Evolutionary conservation across 2,888 invertebrate species (phyloP).

Genomic region (Sphaerophoria rueppellii): DNA sequence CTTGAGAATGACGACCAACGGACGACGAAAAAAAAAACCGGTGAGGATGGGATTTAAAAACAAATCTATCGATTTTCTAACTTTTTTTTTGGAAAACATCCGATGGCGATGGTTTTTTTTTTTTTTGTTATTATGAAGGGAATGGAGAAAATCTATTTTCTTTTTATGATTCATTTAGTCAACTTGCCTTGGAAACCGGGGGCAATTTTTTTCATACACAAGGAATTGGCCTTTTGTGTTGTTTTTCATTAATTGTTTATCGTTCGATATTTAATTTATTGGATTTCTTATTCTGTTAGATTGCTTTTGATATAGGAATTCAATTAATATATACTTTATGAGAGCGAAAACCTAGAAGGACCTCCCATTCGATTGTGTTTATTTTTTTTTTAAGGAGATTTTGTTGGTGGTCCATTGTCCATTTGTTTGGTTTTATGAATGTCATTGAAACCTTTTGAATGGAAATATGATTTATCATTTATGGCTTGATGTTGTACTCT

Average conservation of each 20-base stretch:
- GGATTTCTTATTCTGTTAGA: not conserved
- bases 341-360: slow-evolving; percentile 15
- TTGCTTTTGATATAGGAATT: not conserved
- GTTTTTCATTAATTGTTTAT: not conserved
- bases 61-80: slow-evolving; percentile 16
- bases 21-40: not conserved
- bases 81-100: not conserved
- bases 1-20: not conserved
- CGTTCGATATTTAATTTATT: slow-evolving; percentile 23
- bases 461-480: slow-evolving; percentile 24
- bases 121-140: not conserved
- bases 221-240: slow-evolving; percentile 16
- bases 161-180: slow-evolving; percentile 22
- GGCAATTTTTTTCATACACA: not conserved
- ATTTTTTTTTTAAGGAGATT: not conserved
- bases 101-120: not conserved
- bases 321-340: slow-evolving; percentile 30
- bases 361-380: slow-evolving; percentile 6
- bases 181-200: not conserved
- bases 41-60: not conserved
- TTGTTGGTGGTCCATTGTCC: slow-evolving; percentile 22
- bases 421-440: slow-evolving; percentile 9
- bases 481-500: too few relatives aligned
- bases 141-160: not conserved
- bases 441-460: not conserved